Evolutionary conservation across 1,140 invertebrate genomes (phyloP).

Genomic region (Cataglyphis hispanica): DNA sequence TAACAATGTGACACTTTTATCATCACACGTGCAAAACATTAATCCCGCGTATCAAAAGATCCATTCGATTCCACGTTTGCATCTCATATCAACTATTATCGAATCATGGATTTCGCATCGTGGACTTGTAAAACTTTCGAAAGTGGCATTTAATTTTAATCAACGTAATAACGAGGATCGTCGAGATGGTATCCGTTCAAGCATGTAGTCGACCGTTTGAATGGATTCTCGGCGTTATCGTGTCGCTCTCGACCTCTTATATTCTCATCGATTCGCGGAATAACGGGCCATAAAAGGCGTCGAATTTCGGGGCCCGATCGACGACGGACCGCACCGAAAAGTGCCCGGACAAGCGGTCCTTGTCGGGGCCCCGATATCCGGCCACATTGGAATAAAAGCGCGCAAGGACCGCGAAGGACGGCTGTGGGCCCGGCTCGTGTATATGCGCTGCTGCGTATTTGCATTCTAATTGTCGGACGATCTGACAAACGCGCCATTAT

Average conservation of each 20-base stretch:
- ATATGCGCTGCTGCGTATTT: slow-evolving; percentile 70
- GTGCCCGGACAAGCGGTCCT: not conserved
- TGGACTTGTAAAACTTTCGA: slow-evolving; percentile 44
- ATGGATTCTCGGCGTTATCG: slow-evolving; percentile 39
- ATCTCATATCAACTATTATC: not conserved
- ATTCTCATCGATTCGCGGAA: slow-evolving; percentile 76
- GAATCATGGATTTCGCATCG: slow-evolving; percentile 5
- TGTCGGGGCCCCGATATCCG: slow-evolving; percentile 1
- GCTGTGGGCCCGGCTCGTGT: slow-evolving; percentile 14
- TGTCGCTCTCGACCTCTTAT: slow-evolving; percentile 37
- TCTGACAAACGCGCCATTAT: slow-evolving; percentile 73
- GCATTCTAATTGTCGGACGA: slow-evolving; percentile 82
- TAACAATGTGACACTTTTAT: slow-evolving; percentile 47
- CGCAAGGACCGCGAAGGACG: slow-evolving; percentile 15
- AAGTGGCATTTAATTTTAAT: slow-evolving; percentile 58
- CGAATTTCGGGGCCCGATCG: slow-evolving; percentile 68
- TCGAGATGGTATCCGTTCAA: slow-evolving; percentile 39
- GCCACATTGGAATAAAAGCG: slow-evolving; percentile 24
- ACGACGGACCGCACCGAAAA: slow-evolving; percentile 28
- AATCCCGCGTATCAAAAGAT: not conserved
- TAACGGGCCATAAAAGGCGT: slow-evolving; percentile 77
- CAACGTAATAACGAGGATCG: slow-evolving; percentile 14
- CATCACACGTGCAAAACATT: slow-evolving; percentile 3
- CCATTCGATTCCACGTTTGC: not conserved
- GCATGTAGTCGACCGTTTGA: slow-evolving; percentile 41